These are phyloP conservation scores for Scarus forsteni DNA, from an alignment of 2,797 vertebrate species.

Conservation along the genomic window DNA sequence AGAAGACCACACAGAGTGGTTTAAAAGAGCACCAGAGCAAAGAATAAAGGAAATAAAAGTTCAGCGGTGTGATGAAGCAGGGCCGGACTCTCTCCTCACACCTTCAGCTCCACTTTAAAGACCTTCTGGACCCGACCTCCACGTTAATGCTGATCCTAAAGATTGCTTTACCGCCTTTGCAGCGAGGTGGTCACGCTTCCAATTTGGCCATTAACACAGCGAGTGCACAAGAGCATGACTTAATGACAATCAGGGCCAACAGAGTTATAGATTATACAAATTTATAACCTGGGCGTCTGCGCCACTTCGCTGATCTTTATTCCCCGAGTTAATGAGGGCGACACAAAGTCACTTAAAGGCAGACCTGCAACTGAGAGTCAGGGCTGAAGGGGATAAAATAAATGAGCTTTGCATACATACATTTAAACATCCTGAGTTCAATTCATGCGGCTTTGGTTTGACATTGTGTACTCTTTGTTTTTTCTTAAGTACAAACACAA, in stretches of 20 bases:
- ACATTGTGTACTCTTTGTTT: constrained; percentile 1
- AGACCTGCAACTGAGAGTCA: constrained; percentile 52
- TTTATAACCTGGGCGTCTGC: constrained; percentile 59
- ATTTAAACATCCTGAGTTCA: constrained; percentile 46
- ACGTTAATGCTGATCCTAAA: constrained; percentile 44
- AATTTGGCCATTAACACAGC: constrained; percentile 45
- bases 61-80: background rate
- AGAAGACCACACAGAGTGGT: background rate
- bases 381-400: constrained; percentile 31
- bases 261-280: constrained; percentile 63
- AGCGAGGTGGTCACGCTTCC: constrained; percentile 35
- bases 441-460: constrained; percentile 8
- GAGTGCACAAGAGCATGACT: constrained; percentile 46
- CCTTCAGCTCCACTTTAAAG: constrained; percentile 11
- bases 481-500: background rate
- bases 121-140: constrained; percentile 38
- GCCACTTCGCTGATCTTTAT: constrained; percentile 57
- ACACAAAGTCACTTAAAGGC: constrained; percentile 57
- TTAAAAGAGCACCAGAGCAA: background rate
- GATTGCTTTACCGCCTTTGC: constrained; percentile 22
- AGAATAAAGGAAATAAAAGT: background rate
- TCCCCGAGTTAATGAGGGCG: constrained; percentile 58
- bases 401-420: constrained; percentile 53
- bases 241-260: constrained; percentile 50
- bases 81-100: constrained; percentile 15